Evolutionary conservation across 2,797 vertebrate species (phyloP).

Genomic region (Champsocephalus gunnari): DNA sequence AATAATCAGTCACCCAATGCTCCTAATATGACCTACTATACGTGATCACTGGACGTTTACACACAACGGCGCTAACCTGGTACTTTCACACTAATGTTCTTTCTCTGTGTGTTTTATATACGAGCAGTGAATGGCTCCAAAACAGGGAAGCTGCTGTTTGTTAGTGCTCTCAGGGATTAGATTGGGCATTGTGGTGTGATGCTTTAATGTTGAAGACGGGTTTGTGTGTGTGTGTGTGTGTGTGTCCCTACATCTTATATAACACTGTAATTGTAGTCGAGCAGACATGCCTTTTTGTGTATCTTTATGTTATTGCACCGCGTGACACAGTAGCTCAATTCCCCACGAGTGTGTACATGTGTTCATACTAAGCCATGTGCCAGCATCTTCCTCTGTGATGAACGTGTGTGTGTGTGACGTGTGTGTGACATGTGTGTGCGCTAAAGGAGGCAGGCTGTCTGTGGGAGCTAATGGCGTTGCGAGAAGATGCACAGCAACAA

Average conservation of each 20-base stretch:
- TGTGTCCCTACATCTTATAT: slow-evolving; percentile 4
- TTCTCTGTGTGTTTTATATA: slow-evolving; percentile 1
- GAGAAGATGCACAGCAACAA: slow-evolving; percentile 78
- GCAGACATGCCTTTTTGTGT: background rate
- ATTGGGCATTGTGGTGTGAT: slow-evolving; percentile 35
- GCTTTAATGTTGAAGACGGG: slow-evolving; percentile 33
- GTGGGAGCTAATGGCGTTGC: slow-evolving; percentile 52
- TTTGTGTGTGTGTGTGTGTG: slow-evolving; percentile 3
- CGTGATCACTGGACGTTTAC: background rate
- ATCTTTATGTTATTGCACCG: slow-evolving; percentile 10
- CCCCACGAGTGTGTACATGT: background rate
- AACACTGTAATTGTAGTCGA: background rate
- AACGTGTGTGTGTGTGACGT: slow-evolving; percentile 4
- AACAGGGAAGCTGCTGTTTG: slow-evolving; percentile 53
- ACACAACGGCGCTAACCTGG: background rate
- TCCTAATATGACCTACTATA: background rate
- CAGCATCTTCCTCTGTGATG: background rate
- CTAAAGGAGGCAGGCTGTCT: slow-evolving; percentile 12
- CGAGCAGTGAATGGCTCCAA: slow-evolving; percentile 21
- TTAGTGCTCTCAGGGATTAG: slow-evolving; percentile 56
- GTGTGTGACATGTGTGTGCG: slow-evolving; percentile 8
- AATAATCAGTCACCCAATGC: no score
- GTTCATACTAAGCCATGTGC: slow-evolving; percentile 14
- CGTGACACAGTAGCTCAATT: background rate
- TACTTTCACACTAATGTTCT: background rate